Evolutionary conservation across 2,888 invertebrate species (phyloP).

Genomic region (Molorchus minor): DNA sequence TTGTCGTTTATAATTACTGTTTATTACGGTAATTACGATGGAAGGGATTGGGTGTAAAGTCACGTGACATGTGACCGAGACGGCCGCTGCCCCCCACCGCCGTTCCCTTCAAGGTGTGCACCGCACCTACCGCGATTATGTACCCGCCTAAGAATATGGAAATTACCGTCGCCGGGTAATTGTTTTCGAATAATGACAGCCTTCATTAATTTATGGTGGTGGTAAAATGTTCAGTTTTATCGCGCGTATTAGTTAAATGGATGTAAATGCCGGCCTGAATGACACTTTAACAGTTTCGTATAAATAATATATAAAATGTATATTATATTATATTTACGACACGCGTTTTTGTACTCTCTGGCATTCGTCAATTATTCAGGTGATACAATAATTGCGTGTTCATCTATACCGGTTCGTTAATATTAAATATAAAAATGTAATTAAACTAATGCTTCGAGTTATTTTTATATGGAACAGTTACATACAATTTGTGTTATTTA

Average conservation of each 20-base stretch:
- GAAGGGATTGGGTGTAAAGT: slow-evolving; percentile 56
- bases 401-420: slow-evolving; percentile 9
- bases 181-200: slow-evolving; percentile 45
- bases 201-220: slow-evolving; percentile 46
- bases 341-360: neutral
- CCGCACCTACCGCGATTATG: slow-evolving; percentile 27
- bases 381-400: slow-evolving; percentile 12
- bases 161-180: slow-evolving; percentile 44
- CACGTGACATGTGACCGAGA: slow-evolving; percentile 53
- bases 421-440: slow-evolving; percentile 6
- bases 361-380: slow-evolving; percentile 13
- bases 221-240: slow-evolving; percentile 48
- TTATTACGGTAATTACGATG: slow-evolving; percentile 60
- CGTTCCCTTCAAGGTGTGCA: slow-evolving; percentile 26
- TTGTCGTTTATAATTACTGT: slow-evolving; percentile 61
- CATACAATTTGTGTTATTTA: too few relatives aligned
- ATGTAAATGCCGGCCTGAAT: slow-evolving; percentile 36
- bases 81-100: slow-evolving; percentile 19
- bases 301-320: slow-evolving; percentile 39
- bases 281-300: slow-evolving; percentile 34
- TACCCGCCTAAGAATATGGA: slow-evolving; percentile 47
- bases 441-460: slow-evolving; percentile 1
- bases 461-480: too few relatives aligned
- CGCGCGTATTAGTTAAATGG: slow-evolving; percentile 34
- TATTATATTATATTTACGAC: slow-evolving; percentile 6